These are phyloP conservation scores for Molossus alvarezi DNA, from an alignment of 2,797 vertebrate species.

Conservation along the genomic window DNA sequence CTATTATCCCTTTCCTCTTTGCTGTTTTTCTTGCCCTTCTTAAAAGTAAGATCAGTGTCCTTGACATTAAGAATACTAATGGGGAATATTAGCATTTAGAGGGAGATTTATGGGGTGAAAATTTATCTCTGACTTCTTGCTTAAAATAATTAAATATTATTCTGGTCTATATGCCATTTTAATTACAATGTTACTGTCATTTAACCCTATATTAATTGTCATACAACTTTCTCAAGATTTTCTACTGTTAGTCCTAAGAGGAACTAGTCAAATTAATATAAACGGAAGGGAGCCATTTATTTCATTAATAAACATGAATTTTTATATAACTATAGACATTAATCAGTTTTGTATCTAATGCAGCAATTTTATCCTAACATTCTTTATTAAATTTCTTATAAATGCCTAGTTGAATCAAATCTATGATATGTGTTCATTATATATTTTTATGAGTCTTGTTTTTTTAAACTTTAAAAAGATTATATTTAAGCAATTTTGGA, in stretches of 20 bases:
- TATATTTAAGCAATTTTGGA: conserved; percentile 7
- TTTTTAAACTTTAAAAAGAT: not conserved
- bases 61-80: not conserved
- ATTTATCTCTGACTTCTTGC: not conserved
- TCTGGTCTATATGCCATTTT: not conserved
- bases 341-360: conserved; percentile 40
- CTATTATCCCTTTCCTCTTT: not conserved
- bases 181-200: not conserved
- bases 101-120: not conserved
- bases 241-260: not conserved
- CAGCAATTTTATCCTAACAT: conserved; percentile 1
- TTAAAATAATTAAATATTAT: not conserved
- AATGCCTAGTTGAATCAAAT: not conserved
- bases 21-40: not conserved
- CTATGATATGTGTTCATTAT: not conserved
- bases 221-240: conserved; percentile 38
- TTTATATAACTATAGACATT: not conserved
- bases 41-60: not conserved
- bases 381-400: conserved; percentile 41
- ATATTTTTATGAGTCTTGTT: conserved; percentile 24
- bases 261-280: conserved; percentile 1
- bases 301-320: not conserved
- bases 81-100: not conserved
- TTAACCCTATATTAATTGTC: not conserved
- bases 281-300: conserved; percentile 22